Base-by-base conservation (phyloP, 2,113 vertebrate species). In the Merops nubicus region DNA sequence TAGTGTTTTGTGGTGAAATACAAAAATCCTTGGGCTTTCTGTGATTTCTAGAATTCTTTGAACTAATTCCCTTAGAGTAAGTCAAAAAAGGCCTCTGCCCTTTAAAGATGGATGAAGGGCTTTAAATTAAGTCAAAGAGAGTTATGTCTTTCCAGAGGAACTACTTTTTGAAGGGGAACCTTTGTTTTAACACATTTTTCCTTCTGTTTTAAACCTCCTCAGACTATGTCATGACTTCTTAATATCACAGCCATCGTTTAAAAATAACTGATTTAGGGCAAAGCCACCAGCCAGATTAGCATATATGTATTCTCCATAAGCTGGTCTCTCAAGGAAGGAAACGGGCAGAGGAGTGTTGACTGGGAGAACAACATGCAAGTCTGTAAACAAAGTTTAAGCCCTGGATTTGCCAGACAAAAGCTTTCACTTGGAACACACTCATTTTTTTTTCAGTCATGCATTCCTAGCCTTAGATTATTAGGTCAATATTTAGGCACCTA, bases 391-490 rank as follows among this genome's bases (percentile, higher is more conserved):
- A 83, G 15, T 79, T 79, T 33, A 83, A 80, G 40, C 42, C 19
- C 21, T 48, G 63, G 31, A 22, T 76, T 96, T 89, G 47, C 51
- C 34, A 78, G 85, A 68, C 29, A 50, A 78, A 93, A 82, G 6
- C 64, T 91, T 93, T 75, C 29, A 59, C 11, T 59, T 95, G 65
- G 31, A 95, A 77, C 28, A 67, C 18, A 42, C 54, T 78, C 8
- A 21, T 8, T 9, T 45, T 59, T 84, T 84, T 72, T 74, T 65
- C 40, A 86, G 40, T 85, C 20, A 25, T 40, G 12, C 57, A 51
- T 94, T 91, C 59, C 48, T 91, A 84, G 25, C 59, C 40, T 60
- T 60, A 80, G 70, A 83, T 92, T 91, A 92, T 84, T 65, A 63
- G 26, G 25, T 85, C 77, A 87, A 10, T 85, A 70, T 89, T 91